Conservation (phyloP, 2,797 vertebrate species). For the Carcharodon carcharias region DNA sequence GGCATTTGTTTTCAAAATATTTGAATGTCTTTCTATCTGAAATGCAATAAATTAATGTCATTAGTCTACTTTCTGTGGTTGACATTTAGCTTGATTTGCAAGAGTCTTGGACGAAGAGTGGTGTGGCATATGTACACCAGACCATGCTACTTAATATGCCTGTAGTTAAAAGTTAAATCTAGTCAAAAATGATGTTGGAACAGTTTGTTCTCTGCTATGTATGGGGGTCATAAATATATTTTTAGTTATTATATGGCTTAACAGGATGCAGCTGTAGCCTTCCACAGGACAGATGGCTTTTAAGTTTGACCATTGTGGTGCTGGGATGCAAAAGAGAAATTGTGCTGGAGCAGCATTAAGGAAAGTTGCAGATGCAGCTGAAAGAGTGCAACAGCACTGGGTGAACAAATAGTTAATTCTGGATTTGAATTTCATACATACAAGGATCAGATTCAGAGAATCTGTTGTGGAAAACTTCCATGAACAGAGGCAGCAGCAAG, state of each 20-base stretch:
- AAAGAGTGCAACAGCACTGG: not conserved
- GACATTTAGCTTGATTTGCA: not conserved
- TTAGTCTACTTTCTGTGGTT: not conserved
- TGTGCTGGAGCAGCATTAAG: not conserved
- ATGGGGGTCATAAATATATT: not conserved
- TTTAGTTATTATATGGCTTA: not conserved
- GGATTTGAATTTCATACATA: not conserved
- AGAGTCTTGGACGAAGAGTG: not conserved
- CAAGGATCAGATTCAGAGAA: not conserved
- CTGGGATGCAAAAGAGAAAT: not conserved
- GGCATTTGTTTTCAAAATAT: not conserved
- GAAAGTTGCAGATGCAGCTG: not conserved
- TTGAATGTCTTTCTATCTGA: not conserved
- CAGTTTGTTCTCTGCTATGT: not conserved
- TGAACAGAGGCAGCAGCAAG: not conserved
- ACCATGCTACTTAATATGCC: not conserved
- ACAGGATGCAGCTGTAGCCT: slow-evolving; percentile 6
- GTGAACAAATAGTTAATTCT: not conserved
- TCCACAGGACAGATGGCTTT: not conserved
- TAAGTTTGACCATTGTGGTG: not conserved
- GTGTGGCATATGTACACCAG: not conserved
- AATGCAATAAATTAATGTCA: not conserved
- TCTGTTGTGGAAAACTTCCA: not conserved
- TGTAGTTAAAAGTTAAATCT: not conserved
- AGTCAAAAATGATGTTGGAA: not conserved